phyloP scores from a whole-genome alignment of 2,888 invertebrate genomes.

The Catocala fraxini region DNA sequence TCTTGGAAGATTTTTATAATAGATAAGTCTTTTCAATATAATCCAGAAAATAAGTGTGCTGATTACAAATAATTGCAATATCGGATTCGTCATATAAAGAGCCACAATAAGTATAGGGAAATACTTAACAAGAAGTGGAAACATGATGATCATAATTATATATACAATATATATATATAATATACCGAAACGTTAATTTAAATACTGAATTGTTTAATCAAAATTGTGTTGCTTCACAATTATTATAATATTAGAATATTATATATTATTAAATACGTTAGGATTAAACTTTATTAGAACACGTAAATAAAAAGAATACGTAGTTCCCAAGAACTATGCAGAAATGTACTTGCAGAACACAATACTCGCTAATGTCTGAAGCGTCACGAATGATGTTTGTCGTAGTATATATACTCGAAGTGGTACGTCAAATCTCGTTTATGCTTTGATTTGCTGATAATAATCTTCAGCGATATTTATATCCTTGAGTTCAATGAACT shows the following conservation, averaged over 20 bases:
- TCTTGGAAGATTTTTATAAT: constrained; percentile 48
- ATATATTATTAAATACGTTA: too few species aligned
- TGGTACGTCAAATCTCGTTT: constrained; percentile 11
- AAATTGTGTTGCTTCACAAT: too few species aligned
- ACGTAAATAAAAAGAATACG: too few species aligned
- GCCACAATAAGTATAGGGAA: background rate
- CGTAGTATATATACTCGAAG: background rate
- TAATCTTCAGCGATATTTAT: constrained; percentile 4
- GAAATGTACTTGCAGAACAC: too few species aligned
- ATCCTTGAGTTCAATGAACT: too few species aligned
- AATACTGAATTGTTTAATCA: too few species aligned
- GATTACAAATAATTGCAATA: constrained; percentile 23
- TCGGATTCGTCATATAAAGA: constrained; percentile 13
- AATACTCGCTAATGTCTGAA: constrained; percentile 1
- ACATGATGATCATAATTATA: background rate
- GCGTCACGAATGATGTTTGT: background rate
- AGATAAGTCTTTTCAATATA: constrained; percentile 26
- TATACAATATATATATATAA: too few species aligned
- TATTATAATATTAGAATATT: too few species aligned
- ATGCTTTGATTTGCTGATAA: constrained; percentile 21
- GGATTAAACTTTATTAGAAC: too few species aligned
- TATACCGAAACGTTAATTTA: too few species aligned
- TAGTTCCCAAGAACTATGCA: too few species aligned
- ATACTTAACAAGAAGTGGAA: background rate
- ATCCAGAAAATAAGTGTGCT: constrained; percentile 29